These are phyloP conservation scores for Ephydatia muelleri DNA, from an alignment of 37 sponge, comb jelly and placozoan genomes.

Conservation along the genomic window DNA sequence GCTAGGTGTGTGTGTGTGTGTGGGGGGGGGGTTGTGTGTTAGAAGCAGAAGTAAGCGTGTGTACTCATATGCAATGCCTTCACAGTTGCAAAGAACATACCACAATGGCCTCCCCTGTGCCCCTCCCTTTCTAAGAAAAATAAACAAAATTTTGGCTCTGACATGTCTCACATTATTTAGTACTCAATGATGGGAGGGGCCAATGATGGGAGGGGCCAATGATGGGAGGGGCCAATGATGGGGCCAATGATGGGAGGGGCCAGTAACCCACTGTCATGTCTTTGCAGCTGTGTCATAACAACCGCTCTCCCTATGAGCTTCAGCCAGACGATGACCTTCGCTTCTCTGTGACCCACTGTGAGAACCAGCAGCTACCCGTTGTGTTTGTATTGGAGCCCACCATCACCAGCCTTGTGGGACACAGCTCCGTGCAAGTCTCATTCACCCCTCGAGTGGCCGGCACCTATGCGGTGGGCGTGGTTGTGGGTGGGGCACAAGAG, in stretches of 20 bases:
- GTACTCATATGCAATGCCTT: no score
- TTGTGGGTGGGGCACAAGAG: slow-evolving; percentile 33
- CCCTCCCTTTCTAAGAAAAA: no score
- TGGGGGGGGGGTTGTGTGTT: no score
- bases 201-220: no score
- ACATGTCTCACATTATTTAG: no score
- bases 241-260: no score
- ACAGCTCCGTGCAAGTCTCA: slow-evolving; percentile 46
- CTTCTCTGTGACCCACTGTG: slow-evolving; percentile 16
- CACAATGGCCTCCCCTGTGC: no score
- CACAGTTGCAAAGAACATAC: background rate
- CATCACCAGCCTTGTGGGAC: slow-evolving; percentile 8
- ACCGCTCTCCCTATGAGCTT: slow-evolving; percentile 45
- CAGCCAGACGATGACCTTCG: slow-evolving; percentile 49
- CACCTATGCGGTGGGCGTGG: slow-evolving; percentile 38
- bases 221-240: no score
- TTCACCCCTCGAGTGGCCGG: slow-evolving; percentile 62
- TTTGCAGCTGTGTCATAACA: slow-evolving; percentile 51
- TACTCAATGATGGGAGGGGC: no score
- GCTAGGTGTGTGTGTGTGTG: no score
- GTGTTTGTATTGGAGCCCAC: slow-evolving; percentile 72
- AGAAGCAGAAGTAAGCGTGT: no score
- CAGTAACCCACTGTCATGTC: background rate
- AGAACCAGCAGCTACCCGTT: slow-evolving; percentile 9
- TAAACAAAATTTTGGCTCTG: no score